phyloP scores from a whole-genome alignment of 92 coral and sea anemone species.

The Phymanthus crucifer region DNA sequence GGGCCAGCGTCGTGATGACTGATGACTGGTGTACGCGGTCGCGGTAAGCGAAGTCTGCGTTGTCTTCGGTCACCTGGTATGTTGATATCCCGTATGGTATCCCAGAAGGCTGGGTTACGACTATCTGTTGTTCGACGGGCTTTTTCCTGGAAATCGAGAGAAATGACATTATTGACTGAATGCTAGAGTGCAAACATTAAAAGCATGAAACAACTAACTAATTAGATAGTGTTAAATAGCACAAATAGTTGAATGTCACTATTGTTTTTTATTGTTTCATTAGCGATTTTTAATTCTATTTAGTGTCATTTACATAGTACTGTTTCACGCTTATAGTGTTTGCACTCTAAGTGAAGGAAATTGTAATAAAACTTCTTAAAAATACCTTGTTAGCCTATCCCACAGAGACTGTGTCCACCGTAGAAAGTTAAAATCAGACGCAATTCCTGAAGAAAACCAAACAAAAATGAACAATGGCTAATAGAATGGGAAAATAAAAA shows the following conservation, averaged over 20 bases:
- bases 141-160: constrained; percentile 53
- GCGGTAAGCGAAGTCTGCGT: constrained; percentile 94
- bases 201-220: too few species aligned
- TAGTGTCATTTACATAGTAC: too few species aligned
- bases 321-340: too few species aligned
- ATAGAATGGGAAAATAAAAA: too few species aligned
- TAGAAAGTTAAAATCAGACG: constrained; percentile 84
- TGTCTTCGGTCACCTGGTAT: constrained; percentile 95
- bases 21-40: constrained; percentile 98
- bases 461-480: too few species aligned
- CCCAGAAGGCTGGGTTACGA: constrained; percentile 74
- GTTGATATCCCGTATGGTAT: constrained; percentile 92
- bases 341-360: background rate
- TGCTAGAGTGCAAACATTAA: too few species aligned
- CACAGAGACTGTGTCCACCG: constrained; percentile 95
- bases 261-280: too few species aligned
- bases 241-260: too few species aligned
- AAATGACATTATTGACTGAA: background rate
- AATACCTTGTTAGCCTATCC: constrained; percentile 86
- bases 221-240: too few species aligned
- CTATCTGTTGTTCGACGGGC: constrained; percentile 78
- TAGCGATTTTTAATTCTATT: background rate
- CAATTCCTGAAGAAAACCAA: constrained; percentile 62
- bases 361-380: background rate
- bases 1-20: constrained; percentile 78